Base-by-base conservation (phyloP, 2,113 vertebrate genomes). In the Dicrurus megarhynchus region DNA sequence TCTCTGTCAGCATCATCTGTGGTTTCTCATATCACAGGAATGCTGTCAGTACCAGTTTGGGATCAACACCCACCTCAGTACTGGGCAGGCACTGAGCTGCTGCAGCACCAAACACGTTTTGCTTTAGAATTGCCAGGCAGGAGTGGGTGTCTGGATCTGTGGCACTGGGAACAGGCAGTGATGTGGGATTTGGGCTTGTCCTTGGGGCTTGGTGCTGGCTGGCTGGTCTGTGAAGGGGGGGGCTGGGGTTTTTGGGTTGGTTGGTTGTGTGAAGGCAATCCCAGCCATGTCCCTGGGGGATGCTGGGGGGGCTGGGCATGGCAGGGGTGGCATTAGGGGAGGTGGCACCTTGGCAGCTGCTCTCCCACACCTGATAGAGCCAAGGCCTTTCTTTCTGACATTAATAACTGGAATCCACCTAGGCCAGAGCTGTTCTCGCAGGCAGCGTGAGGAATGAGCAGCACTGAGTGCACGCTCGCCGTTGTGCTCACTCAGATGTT, bases 221-320 rank as follows among this genome's bases (percentile, higher is more conserved):
- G 16, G 11, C 19, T 75, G 55, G 0, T 7, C 50, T 35, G 39
- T 8, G 10, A 10, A 7, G 41, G 6, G 16, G 3, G 33, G 16
- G 1, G 3, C 23, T 24, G 13, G 2, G 1, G 1, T 2, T 35
- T 55, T 61, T 10, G 11, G 55, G 21, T 6, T 64, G 10, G 22
- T 30, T 42, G 23, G 32, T 20, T 7, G 24, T 53, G 33, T 28
- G 8, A 13, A 41, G 41, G 7, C 15, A 13, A 9, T 27, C 17
- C 3, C 42, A 32, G 59, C 44, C 11, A 0, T 28, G 32, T 27
- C 53, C 2, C 21, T 64, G 53, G 16, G 23, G 23, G 35, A 8
- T 61, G 67, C 30, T 28, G 42, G n/a, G 65, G 11, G 3, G 21
- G 18, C 69, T 53, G 50, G 41, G 14, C 42, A 2, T 13, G 64